Conservation (phyloP, 2,888 invertebrate genomes). For the Myopa tessellatipennis region DNA sequence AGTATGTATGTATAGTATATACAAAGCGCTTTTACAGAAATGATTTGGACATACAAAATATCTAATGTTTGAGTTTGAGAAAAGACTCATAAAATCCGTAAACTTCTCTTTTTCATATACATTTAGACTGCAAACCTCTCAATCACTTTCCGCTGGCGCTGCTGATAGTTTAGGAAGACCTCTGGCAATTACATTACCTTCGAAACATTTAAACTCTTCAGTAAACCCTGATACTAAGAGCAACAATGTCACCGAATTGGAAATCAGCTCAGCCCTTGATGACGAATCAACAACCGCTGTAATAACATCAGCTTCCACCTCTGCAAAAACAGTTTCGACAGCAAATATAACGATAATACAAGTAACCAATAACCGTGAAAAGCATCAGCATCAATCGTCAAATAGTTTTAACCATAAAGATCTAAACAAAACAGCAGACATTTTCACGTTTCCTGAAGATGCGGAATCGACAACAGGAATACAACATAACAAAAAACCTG, state of each 20-base stretch:
- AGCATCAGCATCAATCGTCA: conserved; percentile 2
- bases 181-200: conserved; percentile 35
- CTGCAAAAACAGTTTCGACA: conserved; percentile 48
- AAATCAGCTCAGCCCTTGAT: conserved; percentile 45
- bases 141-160: conserved; percentile 63
- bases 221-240: conserved; percentile 40
- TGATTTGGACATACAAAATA: too few relatives aligned
- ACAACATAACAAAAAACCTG: conserved; percentile 44
- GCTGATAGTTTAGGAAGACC: conserved; percentile 51
- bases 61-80: too few relatives aligned
- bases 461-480: conserved; percentile 44
- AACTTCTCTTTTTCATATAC: not conserved
- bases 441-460: conserved; percentile 64
- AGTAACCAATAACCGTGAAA: conserved; percentile 58
- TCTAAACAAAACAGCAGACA: conserved; percentile 54
- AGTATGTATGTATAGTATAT: too few relatives aligned
- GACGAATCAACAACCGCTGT: conserved; percentile 38
- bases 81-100: too few relatives aligned
- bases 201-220: not conserved
- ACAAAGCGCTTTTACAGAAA: too few relatives aligned
- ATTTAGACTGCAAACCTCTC: conserved; percentile 64
- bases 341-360: conserved; percentile 74
- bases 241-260: conserved; percentile 53
- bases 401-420: conserved; percentile 43
- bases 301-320: conserved; percentile 35